Evolutionary conservation across 2,797 vertebrate species (phyloP).

Genomic region (Melopsittacus undulatus): DNA sequence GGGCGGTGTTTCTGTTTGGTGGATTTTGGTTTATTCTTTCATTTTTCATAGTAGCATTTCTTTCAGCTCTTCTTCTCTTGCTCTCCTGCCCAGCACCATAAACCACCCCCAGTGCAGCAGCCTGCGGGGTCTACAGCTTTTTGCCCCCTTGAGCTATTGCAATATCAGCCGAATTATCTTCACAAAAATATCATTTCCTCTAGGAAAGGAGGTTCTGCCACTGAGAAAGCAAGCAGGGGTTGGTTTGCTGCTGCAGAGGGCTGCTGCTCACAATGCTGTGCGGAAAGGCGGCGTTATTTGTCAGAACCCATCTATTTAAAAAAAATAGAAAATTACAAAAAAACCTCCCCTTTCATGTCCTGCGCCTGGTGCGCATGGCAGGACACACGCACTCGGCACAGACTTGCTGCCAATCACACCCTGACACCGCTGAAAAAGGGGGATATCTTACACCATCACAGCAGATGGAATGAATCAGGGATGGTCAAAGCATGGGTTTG

Average conservation of each 20-base stretch:
- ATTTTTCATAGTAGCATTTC: not conserved
- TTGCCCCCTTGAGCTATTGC: not conserved
- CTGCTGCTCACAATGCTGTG: not conserved
- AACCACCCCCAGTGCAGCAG: accelerated
- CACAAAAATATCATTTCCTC: slow-evolving; percentile 61
- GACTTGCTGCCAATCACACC: slow-evolving; percentile 56
- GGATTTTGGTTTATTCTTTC: not conserved
- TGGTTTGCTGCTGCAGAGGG: slow-evolving; percentile 49
- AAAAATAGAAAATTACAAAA: slow-evolving; percentile 55
- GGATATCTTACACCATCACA: slow-evolving; percentile 20
- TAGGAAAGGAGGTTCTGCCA: slow-evolving; percentile 44
- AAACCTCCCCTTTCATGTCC: not conserved
- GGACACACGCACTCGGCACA: not conserved
- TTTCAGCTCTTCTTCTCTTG: not conserved
- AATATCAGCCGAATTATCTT: not conserved
- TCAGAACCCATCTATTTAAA: slow-evolving; percentile 34
- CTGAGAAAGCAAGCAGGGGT: slow-evolving; percentile 57
- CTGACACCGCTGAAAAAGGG: not conserved
- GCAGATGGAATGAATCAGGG: not conserved
- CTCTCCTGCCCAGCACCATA: not conserved
- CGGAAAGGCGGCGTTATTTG: slow-evolving; percentile 38
- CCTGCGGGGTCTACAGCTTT: not conserved
- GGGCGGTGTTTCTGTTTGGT: not conserved
- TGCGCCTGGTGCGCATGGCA: not conserved
- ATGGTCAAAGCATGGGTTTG: slow-evolving; percentile 18